A percentile compares a stretch with the other conserved stretches of the same genome.
Evolutionary conservation across 2,797 vertebrate genomes (phyloP).

Genomic region (Coilia nasus): DNA sequence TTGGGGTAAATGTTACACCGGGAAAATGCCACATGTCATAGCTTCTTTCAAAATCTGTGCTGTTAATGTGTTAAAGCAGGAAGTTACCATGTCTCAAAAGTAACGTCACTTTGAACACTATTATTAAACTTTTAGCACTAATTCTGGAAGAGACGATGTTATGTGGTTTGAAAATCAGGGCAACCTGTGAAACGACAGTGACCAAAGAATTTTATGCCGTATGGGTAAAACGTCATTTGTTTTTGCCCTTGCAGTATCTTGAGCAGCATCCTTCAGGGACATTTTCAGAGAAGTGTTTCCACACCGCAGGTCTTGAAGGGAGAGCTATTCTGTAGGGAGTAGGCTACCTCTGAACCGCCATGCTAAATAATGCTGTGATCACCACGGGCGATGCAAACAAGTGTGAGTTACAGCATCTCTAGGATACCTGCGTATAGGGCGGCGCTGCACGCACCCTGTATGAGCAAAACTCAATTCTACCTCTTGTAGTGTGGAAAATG

Average conservation of each 20-base stretch:
- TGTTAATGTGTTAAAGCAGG: no score
- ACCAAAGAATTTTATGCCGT: no score
- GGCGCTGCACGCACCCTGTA: neutral
- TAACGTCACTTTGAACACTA: no score
- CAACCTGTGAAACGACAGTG: no score
- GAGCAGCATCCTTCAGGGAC: neutral
- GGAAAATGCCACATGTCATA: no score
- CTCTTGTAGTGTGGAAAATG: neutral
- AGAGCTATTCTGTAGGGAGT: neutral
- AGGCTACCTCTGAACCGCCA: neutral
- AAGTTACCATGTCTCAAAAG: no score
- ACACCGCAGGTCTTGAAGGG: neutral
- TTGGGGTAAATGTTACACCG: no score
- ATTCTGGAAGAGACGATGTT: conserved; percentile 59
- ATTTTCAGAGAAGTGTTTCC: neutral
- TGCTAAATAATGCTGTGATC: conserved; percentile 60
- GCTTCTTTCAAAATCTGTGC: no score
- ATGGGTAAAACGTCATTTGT: no score
- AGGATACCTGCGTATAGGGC: neutral
- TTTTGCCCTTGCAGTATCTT: conserved; percentile 56
- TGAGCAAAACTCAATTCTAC: neutral
- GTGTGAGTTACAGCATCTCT: conserved; percentile 25
- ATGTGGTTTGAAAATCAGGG: conserved; percentile 59
- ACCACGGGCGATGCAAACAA: conserved; percentile 40
- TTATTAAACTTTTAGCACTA: neutral